These are phyloP conservation scores for Pteruthius melanotis DNA, from an alignment of 2,113 vertebrate species.

Conservation along the genomic window DNA sequence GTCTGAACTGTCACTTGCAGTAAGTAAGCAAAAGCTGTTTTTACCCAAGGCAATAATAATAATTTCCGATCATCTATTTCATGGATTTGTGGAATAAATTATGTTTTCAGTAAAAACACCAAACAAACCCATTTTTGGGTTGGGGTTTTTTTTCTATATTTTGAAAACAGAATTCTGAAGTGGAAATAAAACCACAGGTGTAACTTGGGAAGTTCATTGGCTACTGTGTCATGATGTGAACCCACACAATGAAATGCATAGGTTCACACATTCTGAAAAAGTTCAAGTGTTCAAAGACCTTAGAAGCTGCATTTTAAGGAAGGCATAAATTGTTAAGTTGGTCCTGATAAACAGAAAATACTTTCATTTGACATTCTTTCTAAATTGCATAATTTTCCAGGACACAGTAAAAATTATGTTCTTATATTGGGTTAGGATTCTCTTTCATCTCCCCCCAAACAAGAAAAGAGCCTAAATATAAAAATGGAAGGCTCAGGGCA, in stretches of 20 bases:
- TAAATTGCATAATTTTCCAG: neutral
- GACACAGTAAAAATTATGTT: neutral
- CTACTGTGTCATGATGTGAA: neutral
- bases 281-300: neutral
- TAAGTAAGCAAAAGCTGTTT: neutral
- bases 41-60: neutral
- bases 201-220: neutral
- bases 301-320: neutral
- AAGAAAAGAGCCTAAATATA: neutral
- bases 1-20: neutral
- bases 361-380: neutral
- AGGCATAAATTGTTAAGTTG: neutral
- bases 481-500: neutral
- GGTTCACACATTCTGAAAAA: no score
- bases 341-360: neutral
- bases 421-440: neutral
- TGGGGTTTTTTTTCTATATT: neutral
- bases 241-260: neutral
- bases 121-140: neutral
- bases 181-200: neutral
- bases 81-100: neutral
- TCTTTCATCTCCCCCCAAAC: neutral
- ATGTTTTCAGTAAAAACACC: neutral
- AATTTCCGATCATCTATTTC: neutral
- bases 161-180: neutral